Evolutionary conservation across 2,888 invertebrate genomes (phyloP), one percentile per base, ranked within the genome.

Genomic region (Drosophila melanocephala): DNA sequence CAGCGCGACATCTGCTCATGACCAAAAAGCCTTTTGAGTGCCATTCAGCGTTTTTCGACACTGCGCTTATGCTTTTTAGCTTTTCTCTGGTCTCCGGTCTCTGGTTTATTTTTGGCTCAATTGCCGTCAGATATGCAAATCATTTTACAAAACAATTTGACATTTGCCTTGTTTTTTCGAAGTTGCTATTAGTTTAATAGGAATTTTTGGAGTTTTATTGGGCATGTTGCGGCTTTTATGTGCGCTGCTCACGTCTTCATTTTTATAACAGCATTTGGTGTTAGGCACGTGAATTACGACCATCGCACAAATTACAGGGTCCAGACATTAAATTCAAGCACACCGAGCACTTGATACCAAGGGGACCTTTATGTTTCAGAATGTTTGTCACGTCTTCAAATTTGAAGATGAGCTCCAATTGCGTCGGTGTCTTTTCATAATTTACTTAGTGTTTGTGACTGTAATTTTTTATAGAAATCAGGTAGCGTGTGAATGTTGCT

Each of bases 281-380:
- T 71, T 72, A 35, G 75, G 70, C 84, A 86, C 78, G 72, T 81
- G 89, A 86, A 83, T 88, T 88, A 88, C 73, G 75, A 62, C 51
- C 74, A 61, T 58, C 72, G 60, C 58, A 39, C 66, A 82, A 82
- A 75, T 77, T 62, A 68, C 69, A 61, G 63, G 53, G 47, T 51
- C 32, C 63, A 61, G 42, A 26, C n/a, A 22, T 10, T 65, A 37
- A 12, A 16, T 2, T 39, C 39, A 39, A n/a, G 26, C 39, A 14
- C 42, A 19, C 59, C 30, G 10, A 22, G 30, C 80, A 65, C 72
- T 83, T 75, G 75, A 77, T 83, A 77, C 60, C 71, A 72, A 62
- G 70, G 50, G 71, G 75, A 71, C 64, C 67, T 72, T 66, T 57
- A 65, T 55, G 56, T 47, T 62, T 59, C 44, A 59, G 64, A 81